These are phyloP conservation scores for Psylliodes chrysocephalus DNA, from an alignment of 2,888 invertebrate genomes.

Conservation along the genomic window DNA sequence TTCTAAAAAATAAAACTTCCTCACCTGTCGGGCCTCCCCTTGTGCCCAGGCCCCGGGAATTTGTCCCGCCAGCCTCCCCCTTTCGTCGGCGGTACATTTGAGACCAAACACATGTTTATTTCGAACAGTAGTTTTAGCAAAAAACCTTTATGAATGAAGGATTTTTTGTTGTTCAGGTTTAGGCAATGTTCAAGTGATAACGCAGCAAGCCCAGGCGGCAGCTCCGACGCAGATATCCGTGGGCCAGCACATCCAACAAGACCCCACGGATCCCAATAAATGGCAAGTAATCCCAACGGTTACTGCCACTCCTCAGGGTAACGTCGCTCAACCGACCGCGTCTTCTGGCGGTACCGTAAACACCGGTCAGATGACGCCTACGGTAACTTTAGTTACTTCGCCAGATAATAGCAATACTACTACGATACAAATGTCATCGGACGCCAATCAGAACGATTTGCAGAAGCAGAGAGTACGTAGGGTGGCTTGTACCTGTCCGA, in stretches of 20 bases:
- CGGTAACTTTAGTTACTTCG: conserved; percentile 51
- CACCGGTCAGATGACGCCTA: conserved; percentile 48
- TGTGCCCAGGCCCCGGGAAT: too few relatives aligned
- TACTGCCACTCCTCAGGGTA: conserved; percentile 51
- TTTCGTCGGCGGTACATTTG: too few relatives aligned
- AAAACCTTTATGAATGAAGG: too few relatives aligned
- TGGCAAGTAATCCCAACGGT: conserved; percentile 78
- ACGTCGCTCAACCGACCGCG: conserved; percentile 30
- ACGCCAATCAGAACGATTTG: conserved; percentile 58
- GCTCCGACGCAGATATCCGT: conserved; percentile 62
- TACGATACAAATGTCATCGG: conserved; percentile 38
- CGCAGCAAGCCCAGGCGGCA: conserved; percentile 59
- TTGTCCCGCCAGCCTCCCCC: too few relatives aligned
- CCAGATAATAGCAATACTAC: conserved; percentile 39
- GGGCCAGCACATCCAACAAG: conserved; percentile 81
- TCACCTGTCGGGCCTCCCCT: too few relatives aligned
- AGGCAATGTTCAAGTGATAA: conserved; percentile 85
- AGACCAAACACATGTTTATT: too few relatives aligned
- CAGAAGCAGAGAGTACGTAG: conserved; percentile 76
- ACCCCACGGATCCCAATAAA: conserved; percentile 83
- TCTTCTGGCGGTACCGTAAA: conserved; percentile 13
- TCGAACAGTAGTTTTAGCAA: too few relatives aligned
- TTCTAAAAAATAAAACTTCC: too few relatives aligned
- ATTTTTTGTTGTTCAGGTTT: conserved; percentile 65
- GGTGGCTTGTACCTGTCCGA: conserved; percentile 97